Percentiles rank a stretch among this genome's conserved stretches.
Evolutionary conservation across 1,140 invertebrate genomes (phyloP).

Genomic region (Drosophila nikananu): DNA sequence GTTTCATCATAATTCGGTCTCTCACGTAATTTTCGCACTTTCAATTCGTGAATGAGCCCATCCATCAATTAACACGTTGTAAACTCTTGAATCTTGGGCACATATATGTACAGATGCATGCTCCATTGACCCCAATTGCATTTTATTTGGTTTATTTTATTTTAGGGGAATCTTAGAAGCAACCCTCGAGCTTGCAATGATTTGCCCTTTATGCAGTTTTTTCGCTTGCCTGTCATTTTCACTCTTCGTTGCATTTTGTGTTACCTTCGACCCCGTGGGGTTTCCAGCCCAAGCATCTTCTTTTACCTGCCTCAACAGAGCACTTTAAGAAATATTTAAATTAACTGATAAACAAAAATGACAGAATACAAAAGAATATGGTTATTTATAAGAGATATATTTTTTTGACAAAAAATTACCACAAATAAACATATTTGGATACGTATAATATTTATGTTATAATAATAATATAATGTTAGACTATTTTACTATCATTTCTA

Average conservation of each 20-base stretch:
- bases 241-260: conserved; percentile 29
- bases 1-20: conserved; percentile 24
- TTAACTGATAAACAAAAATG: background rate
- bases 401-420: too few relatives aligned
- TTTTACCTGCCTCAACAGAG: background rate
- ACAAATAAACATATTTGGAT: too few relatives aligned
- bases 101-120: background rate
- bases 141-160: conserved; percentile 1
- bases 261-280: conserved; percentile 29
- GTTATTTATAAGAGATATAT: too few relatives aligned
- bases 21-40: conserved; percentile 49
- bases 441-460: too few relatives aligned
- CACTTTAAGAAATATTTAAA: background rate
- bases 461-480: too few relatives aligned
- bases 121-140: conserved; percentile 25
- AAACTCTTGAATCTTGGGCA: conserved; percentile 1
- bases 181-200: conserved; percentile 9
- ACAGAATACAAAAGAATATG: too few relatives aligned
- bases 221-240: conserved; percentile 34
- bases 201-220: conserved; percentile 26
- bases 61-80: conserved; percentile 49
- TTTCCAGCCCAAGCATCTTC: conserved; percentile 10
- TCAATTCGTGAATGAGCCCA: conserved; percentile 56
- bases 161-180: background rate
- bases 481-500: too few relatives aligned